phyloP scores from a whole-genome alignment of 2,797 vertebrate genomes.

The Leucoraja ocellata region DNA sequence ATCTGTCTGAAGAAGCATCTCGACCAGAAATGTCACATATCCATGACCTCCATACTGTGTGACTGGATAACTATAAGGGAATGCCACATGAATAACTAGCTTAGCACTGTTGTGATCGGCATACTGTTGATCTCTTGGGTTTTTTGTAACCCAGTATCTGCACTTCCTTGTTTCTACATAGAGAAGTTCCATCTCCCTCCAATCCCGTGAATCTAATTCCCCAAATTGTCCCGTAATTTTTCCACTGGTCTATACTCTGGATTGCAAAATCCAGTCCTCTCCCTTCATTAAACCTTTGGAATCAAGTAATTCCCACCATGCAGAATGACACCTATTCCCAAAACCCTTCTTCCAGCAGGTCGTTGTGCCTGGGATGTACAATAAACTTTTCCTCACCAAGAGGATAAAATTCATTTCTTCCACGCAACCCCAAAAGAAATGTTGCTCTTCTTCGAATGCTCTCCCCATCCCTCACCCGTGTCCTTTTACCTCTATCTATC shows the following conservation, averaged over 20 bases:
- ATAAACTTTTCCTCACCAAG: background rate
- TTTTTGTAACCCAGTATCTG: too few species aligned
- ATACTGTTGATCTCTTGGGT: too few species aligned
- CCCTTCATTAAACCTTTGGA: background rate
- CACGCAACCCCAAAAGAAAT: background rate
- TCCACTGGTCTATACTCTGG: background rate
- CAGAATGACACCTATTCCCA: too few species aligned
- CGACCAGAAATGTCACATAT: too few species aligned
- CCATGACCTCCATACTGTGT: too few species aligned
- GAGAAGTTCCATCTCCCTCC: background rate
- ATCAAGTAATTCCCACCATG: background rate
- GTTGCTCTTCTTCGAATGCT: background rate
- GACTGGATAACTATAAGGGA: too few species aligned
- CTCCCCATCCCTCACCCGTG: background rate
- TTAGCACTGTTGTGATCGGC: too few species aligned
- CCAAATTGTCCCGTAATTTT: background rate
- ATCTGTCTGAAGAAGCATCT: too few species aligned
- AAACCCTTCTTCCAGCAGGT: too few species aligned
- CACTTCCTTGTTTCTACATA: too few species aligned
- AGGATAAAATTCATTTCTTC: background rate
- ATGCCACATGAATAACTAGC: too few species aligned
- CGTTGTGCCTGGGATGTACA: too few species aligned
- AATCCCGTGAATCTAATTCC: background rate
- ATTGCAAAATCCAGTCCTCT: background rate
- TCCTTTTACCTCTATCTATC: background rate